Evolutionary conservation across 2,797 vertebrate genomes (phyloP), one percentile per base, ranked within the genome.

Genomic region (Mastacembelus armatus): DNA sequence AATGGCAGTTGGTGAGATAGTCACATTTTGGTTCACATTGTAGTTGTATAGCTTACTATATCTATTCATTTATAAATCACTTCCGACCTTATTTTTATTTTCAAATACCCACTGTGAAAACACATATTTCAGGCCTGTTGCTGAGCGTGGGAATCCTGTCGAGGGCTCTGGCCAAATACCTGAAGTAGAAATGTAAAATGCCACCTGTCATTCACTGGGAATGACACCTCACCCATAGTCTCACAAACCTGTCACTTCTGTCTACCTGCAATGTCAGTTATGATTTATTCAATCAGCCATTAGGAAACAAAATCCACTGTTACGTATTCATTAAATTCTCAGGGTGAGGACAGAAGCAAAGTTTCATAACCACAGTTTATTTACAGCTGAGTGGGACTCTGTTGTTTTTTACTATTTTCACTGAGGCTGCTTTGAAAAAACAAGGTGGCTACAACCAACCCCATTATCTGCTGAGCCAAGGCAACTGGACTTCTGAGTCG

Each of bases 91-190:
- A n/a, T n/a, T n/a, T n/a, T n/a, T n/a, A n/a, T n/a, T n/a, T n/a
- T n/a, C n/a, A n/a, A n/a, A n/a, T n/a, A n/a, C n/a, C 18, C 3
- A 6, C 5, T n/a, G 47, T 18, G 29, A 10, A 7, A 16, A 9
- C 1, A 1, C 9, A 18, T 9, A 11, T 10, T 64, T 3, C 22
- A 26, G 3, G n/a, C 7, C 1, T 38, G 24, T 7, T 0, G 1
- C 18, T 4, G 14, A 69, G 52, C 1, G 61, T 81, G 80, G 58
- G 74, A 78, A 80, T 54, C 2, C 19, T 49, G 61, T 16, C 18
- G 38, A 26, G 40, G 78, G 10, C n/a, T n/a, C 9, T 24, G 32
- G 0, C 4, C 6, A 14, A 36, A 52, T 38, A 26, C 44, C 56
- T 69, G 33, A 45, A 22, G 66, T 38, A 24, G 30, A 33, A 22